Evolutionary conservation across 2,888 invertebrate species (phyloP), one percentile per base, ranked within the genome.

Genomic region (Hirtodrosophila alboralis): DNA sequence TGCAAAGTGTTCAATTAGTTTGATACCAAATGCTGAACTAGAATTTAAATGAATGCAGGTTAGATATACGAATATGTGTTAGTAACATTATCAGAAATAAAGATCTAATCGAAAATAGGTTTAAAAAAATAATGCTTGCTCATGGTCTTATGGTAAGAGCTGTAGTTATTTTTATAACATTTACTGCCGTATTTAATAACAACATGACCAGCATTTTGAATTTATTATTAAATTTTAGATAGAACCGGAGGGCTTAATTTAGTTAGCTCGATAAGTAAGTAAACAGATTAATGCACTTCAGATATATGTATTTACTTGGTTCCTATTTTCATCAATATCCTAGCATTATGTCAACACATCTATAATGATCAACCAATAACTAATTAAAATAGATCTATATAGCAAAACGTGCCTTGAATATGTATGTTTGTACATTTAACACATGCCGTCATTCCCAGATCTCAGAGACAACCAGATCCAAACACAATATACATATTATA

Each of bases 201-300:
- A 28, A 26, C 56, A 65, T 65, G 81, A 62, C 65, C 38, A 43
- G 63, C 69, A 41, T 16, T 48, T 68, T 28, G 13, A 18, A 41
- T 45, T 51, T 23, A 13, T 31, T 53, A 48, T 34, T 40, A 9
- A 27, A 38, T 31, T n/a, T 23, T 10, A 61, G 30, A 40, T 45
- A 44, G 53, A 31, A 16, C 14, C 27, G 8, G 9, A 4, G 16
- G 31, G 33, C 28, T 37, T 21, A 44, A 5, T 6, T 18, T 27
- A 9, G 10, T 9, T 18, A 8, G 10, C 23, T 6, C 40, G 27
- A 26, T 30, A 47, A 13, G n/a, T n/a, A n/a, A n/a, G n/a, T n/a
- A 43, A 34, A 53, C 26, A 27, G 47, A 52, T 53, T 60, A 64
- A 38, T 38, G 18, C 36, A 67, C 54, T 41, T 16, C 13, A 30